Base-by-base conservation (phyloP, 2,113 vertebrate species). In the Pao palembangensis region DNA sequence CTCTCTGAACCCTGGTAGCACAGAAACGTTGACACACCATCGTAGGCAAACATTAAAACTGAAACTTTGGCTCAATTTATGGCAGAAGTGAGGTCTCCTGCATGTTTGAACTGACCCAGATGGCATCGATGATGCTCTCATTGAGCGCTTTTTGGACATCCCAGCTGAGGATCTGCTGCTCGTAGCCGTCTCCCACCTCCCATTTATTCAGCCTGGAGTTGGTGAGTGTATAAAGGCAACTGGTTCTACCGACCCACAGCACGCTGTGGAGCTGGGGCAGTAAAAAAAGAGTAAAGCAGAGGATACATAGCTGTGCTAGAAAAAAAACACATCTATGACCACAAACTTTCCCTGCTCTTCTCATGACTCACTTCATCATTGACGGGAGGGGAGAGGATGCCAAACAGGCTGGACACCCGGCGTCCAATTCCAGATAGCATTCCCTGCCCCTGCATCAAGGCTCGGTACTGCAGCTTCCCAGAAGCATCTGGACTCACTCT, bases 351-450 rank as follows among this genome's bases (percentile, higher is more conserved):
- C 8, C 28, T 5, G 28, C 28, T 31, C 28, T 31, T 31, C 21
- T 23, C 21, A 23, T 23, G 64, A 84, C 95, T 93, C 91, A 98
- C 96, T 1, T 79, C 65, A 69, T 91, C 89, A 56, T 93, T 93
- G 47, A 83, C 84, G 10, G 91, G 91, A 1, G 92, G 87, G n/a
- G 95, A 93, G 5, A 94, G 90, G 71, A 98, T 98, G 28, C 96
- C 95, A 7, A 99, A 91, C 34, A 99, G 91, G 78, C 94, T 95
- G 76, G 97, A 98, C 70, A 98, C 93, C 2, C 85, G 93, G 41
- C 96, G 93, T 1, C 97, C 94, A 41, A 99, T 94, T 52, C 96
- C 96, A 0, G 95, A 99, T 57, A 99, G 91, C 91, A 99, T 60
- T 1, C 97, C 94, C 64, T 98, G 95, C 0, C 95, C 93, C 23